Percentiles rank a stretch among this genome's conserved stretches.
phyloP scores from a whole-genome alignment of 2,888 invertebrate genomes.

The Junonia oenone region DNA sequence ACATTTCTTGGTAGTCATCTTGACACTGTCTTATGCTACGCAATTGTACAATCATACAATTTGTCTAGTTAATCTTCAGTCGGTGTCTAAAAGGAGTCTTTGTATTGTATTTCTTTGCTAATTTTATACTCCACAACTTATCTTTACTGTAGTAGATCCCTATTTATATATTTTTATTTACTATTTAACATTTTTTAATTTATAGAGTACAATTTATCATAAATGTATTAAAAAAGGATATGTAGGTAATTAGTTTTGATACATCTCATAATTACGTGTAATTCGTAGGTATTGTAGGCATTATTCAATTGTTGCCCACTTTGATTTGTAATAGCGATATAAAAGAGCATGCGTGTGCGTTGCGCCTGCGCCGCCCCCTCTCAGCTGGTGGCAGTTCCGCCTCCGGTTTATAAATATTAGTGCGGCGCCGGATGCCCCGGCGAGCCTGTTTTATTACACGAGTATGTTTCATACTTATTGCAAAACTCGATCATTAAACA shows the following conservation, averaged over 20 bases:
- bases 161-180: too few species aligned
- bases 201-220: too few species aligned
- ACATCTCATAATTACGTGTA: background rate
- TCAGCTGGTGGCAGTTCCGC: slow-evolving; percentile 53
- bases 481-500: slow-evolving; percentile 6
- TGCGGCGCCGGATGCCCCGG: slow-evolving; percentile 64
- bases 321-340: slow-evolving; percentile 11
- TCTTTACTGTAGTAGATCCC: too few species aligned
- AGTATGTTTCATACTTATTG: slow-evolving; percentile 28
- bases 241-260: too few species aligned
- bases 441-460: slow-evolving; percentile 26
- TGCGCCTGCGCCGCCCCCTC: slow-evolving; percentile 43
- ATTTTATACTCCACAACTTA: too few species aligned
- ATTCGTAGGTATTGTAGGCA: background rate
- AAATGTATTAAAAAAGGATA: too few species aligned
- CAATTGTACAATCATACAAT: background rate
- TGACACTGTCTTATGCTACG: background rate
- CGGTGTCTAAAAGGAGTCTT: too few species aligned
- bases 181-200: too few species aligned
- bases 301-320: slow-evolving; percentile 1
- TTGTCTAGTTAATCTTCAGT: background rate
- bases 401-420: slow-evolving; percentile 72
- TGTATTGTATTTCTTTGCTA: too few species aligned
- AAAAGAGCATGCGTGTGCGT: slow-evolving; percentile 23
- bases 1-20: background rate